Conservation (phyloP, 1,140 invertebrate species). For the Cotesia glomerata region DNA sequence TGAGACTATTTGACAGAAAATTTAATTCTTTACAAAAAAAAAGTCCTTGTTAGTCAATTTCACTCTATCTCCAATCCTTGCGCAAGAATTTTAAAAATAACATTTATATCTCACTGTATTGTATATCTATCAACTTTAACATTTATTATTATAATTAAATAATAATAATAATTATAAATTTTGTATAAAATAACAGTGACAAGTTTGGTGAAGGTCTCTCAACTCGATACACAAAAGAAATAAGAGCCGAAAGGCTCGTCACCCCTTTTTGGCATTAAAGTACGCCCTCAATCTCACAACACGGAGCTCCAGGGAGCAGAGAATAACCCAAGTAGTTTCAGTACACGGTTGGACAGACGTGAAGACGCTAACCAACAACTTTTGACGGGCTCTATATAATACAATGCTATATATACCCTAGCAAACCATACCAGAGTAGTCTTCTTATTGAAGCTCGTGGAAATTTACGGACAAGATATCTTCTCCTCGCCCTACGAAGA, state of each 20-base stretch:
- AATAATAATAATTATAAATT: background rate
- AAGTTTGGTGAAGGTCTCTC: background rate
- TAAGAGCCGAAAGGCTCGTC: background rate
- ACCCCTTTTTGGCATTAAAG: background rate
- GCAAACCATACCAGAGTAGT: background rate
- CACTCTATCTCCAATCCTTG: too few relatives aligned
- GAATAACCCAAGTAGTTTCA: conserved; percentile 15
- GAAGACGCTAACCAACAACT: conserved; percentile 27
- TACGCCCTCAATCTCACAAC: background rate
- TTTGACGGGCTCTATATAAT: conserved; percentile 24
- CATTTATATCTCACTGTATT: too few relatives aligned
- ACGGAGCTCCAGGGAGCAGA: background rate
- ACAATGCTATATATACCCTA: too few relatives aligned
- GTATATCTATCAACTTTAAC: too few relatives aligned
- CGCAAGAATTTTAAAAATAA: too few relatives aligned
- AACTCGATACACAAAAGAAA: background rate
- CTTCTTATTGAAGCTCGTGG: conserved; percentile 27
- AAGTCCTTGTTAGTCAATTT: too few relatives aligned
- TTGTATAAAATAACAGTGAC: background rate
- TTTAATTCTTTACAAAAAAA: too few relatives aligned
- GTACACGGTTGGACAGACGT: conserved; percentile 21
- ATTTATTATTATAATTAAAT: background rate
- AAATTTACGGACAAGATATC: conserved; percentile 29
- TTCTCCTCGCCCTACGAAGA: conserved; percentile 26
- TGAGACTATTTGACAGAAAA: too few relatives aligned